Evolutionary conservation across 2,113 vertebrate genomes (phyloP).

Genomic region (Myrmophylax atrothorax): DNA sequence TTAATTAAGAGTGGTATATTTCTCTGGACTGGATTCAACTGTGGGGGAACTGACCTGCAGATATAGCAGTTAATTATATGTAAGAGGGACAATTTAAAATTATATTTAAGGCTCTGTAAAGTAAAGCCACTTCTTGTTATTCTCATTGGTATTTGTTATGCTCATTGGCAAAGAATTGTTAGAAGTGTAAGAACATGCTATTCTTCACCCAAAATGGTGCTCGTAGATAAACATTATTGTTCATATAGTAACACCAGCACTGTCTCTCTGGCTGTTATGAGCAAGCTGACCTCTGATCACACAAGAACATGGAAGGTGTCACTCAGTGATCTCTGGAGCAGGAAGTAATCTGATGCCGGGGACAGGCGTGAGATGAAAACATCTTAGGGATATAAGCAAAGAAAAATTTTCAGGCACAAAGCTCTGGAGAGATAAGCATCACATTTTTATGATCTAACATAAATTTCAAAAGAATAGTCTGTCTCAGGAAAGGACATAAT

Average conservation of each 20-base stretch:
- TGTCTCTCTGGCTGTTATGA: background rate
- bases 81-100: background rate
- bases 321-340: background rate
- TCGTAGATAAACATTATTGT: background rate
- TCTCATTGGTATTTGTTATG: background rate
- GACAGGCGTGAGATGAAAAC: conserved; percentile 7
- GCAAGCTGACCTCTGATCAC: background rate
- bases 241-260: background rate
- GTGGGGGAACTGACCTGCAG: rapidly evolving
- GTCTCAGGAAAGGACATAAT: background rate
- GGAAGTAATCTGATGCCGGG: background rate
- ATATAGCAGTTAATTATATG: background rate
- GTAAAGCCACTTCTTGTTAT: background rate
- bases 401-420: background rate
- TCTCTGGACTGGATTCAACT: background rate
- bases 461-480: background rate
- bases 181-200: background rate
- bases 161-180: background rate
- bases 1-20: background rate
- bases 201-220: background rate
- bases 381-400: background rate
- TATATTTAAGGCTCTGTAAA: background rate
- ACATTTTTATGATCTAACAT: background rate
- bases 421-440: background rate
- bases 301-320: background rate